Evolutionary conservation across 92 coral and sea anemone genomes (phyloP).

Genomic region (Siderastrea radians): DNA sequence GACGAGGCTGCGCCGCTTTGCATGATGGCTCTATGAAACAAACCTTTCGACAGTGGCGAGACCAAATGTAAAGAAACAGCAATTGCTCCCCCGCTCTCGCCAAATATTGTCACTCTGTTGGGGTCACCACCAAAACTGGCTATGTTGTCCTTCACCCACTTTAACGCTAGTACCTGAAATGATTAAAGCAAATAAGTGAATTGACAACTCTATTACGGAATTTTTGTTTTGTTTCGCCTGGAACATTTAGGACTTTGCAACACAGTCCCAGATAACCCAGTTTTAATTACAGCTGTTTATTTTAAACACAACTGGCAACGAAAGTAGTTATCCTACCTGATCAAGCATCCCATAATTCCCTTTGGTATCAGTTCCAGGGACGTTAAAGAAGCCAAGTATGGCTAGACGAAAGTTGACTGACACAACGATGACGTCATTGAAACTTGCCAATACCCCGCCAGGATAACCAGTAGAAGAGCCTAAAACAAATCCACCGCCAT

Average conservation of each 20-base stretch:
- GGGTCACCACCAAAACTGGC: conserved; percentile 72
- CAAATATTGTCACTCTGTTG: conserved; percentile 68
- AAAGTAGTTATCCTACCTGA: conserved; percentile 37
- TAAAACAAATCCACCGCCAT: conserved; percentile 70
- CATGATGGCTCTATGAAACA: conserved; percentile 61
- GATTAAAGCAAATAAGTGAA: neutral
- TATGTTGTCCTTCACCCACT: conserved; percentile 68
- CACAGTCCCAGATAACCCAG: no score
- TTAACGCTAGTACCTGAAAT: conserved; percentile 50
- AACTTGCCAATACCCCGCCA: conserved; percentile 47
- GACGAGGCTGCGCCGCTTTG: conserved; percentile 35
- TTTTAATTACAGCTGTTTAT: neutral
- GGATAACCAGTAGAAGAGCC: conserved; percentile 32
- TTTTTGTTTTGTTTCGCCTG: no score
- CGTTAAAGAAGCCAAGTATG: conserved; percentile 74
- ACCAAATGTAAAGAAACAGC: conserved; percentile 69
- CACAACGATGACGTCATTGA: conserved; percentile 77
- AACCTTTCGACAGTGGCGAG: conserved; percentile 51
- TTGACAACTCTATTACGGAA: no score
- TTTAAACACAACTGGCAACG: no score
- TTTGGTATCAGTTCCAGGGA: conserved; percentile 70
- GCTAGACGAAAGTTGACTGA: conserved; percentile 81
- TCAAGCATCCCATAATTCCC: conserved; percentile 82
- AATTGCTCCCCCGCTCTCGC: conserved; percentile 72
- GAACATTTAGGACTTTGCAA: no score